phyloP scores from a whole-genome alignment of 2,888 invertebrate species.

The Elegia similella region DNA sequence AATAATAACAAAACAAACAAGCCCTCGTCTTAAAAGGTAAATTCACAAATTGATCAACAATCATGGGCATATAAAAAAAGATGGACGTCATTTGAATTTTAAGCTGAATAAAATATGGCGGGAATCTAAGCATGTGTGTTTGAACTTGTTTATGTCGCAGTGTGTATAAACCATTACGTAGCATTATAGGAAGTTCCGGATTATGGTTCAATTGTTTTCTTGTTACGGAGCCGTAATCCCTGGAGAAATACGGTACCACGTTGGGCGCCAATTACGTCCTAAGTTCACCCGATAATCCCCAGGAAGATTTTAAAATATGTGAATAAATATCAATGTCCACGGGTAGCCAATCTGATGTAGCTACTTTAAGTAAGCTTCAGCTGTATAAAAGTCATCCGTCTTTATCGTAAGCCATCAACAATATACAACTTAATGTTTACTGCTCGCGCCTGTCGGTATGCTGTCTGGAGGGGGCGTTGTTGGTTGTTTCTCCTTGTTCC shows the following conservation, averaged over 20 bases:
- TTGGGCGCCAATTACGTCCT: too few species aligned
- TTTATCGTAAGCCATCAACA: not conserved
- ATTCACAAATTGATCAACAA: conserved; percentile 24
- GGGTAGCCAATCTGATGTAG: not conserved
- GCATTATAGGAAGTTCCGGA: too few species aligned
- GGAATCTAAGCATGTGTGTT: too few species aligned
- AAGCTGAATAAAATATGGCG: too few species aligned
- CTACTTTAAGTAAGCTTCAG: not conserved
- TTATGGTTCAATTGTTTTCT: too few species aligned
- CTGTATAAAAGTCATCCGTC: not conserved
- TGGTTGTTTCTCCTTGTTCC: conserved; percentile 89
- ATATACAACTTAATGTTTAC: conserved; percentile 55
- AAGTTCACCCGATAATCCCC: too few species aligned
- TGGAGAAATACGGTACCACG: too few species aligned
- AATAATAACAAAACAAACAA: conserved; percentile 45
- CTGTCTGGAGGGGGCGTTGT: conserved; percentile 43
- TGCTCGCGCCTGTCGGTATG: conserved; percentile 47
- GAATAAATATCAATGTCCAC: too few species aligned
- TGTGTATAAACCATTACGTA: too few species aligned
- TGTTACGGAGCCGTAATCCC: too few species aligned
- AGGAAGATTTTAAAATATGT: too few species aligned
- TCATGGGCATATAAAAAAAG: not conserved
- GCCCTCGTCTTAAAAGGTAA: conserved; percentile 67
- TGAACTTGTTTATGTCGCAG: too few species aligned
- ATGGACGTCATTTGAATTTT: not conserved